Conservation (phyloP, 2,888 invertebrate species). For the Heliconius sara region DNA sequence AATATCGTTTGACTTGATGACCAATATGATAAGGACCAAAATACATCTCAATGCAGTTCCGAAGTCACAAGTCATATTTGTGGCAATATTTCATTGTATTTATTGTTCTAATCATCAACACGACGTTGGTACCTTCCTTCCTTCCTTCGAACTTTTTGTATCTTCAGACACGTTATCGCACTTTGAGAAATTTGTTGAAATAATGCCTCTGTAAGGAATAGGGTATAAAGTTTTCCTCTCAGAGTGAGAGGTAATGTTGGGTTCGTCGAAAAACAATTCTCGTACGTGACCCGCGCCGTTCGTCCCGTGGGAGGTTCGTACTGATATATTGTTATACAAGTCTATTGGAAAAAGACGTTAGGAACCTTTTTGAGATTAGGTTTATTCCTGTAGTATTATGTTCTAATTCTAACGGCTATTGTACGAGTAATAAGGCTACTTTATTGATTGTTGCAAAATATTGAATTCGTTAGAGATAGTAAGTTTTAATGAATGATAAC, state of each 20-base stretch:
- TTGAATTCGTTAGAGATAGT: background rate
- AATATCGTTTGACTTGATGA: background rate
- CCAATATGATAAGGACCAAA: background rate
- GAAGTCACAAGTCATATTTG: background rate
- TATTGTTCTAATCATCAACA: conserved; percentile 18
- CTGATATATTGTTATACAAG: conserved; percentile 68
- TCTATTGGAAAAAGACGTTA: conserved; percentile 47
- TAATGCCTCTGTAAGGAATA: conserved; percentile 44
- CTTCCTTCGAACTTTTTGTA: conserved; percentile 21
- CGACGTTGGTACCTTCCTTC: conserved; percentile 4
- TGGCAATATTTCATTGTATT: background rate
- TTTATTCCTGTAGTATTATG: conserved; percentile 64
- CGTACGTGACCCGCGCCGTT: conserved; percentile 73
- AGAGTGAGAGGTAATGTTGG: conserved; percentile 62
- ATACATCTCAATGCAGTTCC: background rate
- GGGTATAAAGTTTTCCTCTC: conserved; percentile 43
- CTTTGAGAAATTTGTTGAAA: conserved; percentile 39
- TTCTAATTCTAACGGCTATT: background rate
- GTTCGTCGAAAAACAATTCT: conserved; percentile 73
- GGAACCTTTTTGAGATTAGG: conserved; percentile 57
- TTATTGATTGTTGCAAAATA: background rate
- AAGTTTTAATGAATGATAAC: no score
- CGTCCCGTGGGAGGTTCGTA: conserved; percentile 63
- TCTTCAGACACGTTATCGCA: conserved; percentile 34
- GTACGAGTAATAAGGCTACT: background rate